These are phyloP conservation scores for Pogona vitticeps DNA, from an alignment of 2,113 vertebrate genomes.

Conservation along the genomic window DNA sequence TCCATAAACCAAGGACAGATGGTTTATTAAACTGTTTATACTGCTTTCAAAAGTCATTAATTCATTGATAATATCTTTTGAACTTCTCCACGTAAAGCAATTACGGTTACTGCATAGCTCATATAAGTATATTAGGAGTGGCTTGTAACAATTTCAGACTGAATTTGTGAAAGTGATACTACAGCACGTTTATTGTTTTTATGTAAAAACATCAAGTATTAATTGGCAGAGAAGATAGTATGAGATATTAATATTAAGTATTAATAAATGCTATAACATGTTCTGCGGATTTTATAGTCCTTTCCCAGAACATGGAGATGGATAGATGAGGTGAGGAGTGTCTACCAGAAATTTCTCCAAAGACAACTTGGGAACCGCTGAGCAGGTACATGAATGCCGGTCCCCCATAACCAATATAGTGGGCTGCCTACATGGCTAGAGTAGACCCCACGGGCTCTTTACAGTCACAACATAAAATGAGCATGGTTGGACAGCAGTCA, in stretches of 20 bases:
- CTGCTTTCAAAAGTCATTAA: background rate
- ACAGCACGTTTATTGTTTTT: background rate
- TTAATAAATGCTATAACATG: background rate
- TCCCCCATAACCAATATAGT: too few species aligned
- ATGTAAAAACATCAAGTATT: background rate
- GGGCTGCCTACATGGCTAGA: too few species aligned
- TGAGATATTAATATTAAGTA: background rate
- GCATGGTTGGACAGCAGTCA: too few species aligned
- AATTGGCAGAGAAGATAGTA: background rate
- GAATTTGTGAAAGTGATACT: background rate
- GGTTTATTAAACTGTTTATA: conserved; percentile 6
- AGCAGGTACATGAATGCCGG: background rate
- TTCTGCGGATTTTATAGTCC: background rate
- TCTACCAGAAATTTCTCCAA: background rate
- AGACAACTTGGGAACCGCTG: background rate
- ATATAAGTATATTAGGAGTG: conserved; percentile 17
- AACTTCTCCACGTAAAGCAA: background rate
- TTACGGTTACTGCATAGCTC: conserved; percentile 8
- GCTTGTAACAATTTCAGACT: background rate
- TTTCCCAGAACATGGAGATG: background rate
- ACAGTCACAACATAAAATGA: too few species aligned
- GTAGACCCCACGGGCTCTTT: too few species aligned
- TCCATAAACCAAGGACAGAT: background rate
- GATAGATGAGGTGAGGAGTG: background rate
- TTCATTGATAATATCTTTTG: conserved; percentile 7